These are phyloP conservation scores for Philereme transversata DNA, from an alignment of 2,888 invertebrate species.

Conservation along the genomic window DNA sequence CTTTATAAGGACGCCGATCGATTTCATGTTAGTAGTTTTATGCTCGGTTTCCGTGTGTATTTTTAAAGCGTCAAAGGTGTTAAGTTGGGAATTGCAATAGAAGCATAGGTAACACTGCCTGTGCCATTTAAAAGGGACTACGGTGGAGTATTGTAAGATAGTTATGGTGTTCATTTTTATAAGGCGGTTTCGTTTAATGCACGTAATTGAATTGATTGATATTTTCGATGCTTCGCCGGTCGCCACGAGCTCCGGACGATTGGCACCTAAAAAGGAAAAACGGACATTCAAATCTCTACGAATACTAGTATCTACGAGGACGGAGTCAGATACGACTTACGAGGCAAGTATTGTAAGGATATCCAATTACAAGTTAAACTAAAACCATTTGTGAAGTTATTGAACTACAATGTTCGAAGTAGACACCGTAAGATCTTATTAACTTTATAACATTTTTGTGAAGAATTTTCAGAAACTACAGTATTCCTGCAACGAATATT, in stretches of 20 bases:
- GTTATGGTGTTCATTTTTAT: conserved; percentile 70
- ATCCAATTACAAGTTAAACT: too few relatives aligned
- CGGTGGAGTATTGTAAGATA: conserved; percentile 66
- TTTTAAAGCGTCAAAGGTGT: conserved; percentile 60
- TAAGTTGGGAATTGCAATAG: conserved; percentile 68
- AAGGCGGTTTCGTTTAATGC: conserved; percentile 68
- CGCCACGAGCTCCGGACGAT: conserved; percentile 24
- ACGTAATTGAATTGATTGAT: conserved; percentile 49
- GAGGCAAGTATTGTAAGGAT: too few relatives aligned
- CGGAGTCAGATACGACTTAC: too few relatives aligned
- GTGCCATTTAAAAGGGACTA: conserved; percentile 74
- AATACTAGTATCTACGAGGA: too few relatives aligned
- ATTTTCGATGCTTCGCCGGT: conserved; percentile 51
- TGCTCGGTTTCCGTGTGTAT: conserved; percentile 66
- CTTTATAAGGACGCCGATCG: conserved; percentile 65
- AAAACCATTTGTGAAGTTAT: too few relatives aligned
- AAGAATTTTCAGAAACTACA: too few relatives aligned
- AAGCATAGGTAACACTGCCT: conserved; percentile 73
- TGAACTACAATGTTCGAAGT: too few relatives aligned
- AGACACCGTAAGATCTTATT: too few relatives aligned
- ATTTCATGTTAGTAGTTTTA: conserved; percentile 55
- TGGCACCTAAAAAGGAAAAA: conserved; percentile 71
- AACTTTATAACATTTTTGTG: too few relatives aligned
- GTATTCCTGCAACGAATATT: too few relatives aligned
- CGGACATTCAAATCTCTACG: conserved; percentile 24